Base-by-base conservation (phyloP, 2,797 vertebrate species). In the Champsocephalus gunnari region DNA sequence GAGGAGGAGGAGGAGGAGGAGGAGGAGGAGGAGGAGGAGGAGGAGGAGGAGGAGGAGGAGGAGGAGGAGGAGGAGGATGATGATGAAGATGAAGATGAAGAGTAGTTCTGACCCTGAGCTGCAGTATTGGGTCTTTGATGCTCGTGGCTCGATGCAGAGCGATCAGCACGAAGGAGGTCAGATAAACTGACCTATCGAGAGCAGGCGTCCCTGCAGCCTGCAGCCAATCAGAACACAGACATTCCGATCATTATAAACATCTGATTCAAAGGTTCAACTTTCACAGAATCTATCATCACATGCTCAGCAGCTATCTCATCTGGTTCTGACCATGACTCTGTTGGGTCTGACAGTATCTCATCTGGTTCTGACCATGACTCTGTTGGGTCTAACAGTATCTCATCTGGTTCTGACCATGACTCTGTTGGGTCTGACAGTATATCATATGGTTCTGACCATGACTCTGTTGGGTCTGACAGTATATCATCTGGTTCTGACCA, bases 101-200 rank as follows among this genome's bases (percentile, higher is more conserved):
- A 16, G 7, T 12, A 32, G 13, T 41, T 62, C 80, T 86, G 28
- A 93, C 92, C 45, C 1, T 80, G 67, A 98, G 96, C 88, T 81
- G 82, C 81, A 95, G 70, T 8, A 93, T 87, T 0, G 85, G 95
- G 12, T 82, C 71, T 5, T 45, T 57, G 57, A 96, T 80, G 41
- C 88, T 75, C 2, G 93, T 89, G 0, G 94, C 90, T 61, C 87
- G 94, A 72, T 87, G 82, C 53, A 99, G 91, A 9, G 95, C 96
- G 61, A 98, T 96, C 53, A 97, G 19, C 28, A 92, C 91, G 75
- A 97, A 96, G 38, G 98, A 96, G 5, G 98, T 98, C 58, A 99
- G 91, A 68, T 94, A 97, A 9, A 97, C 91, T 0, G 92, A 63
- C 6, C 89, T 93, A 55, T 98, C 96, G 38, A 83, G 62, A 0